Percentiles rank a stretch among this genome's conserved stretches.
Evolutionary conservation across 2,113 vertebrate species (phyloP).

Genomic region (Pandion haliaetus): DNA sequence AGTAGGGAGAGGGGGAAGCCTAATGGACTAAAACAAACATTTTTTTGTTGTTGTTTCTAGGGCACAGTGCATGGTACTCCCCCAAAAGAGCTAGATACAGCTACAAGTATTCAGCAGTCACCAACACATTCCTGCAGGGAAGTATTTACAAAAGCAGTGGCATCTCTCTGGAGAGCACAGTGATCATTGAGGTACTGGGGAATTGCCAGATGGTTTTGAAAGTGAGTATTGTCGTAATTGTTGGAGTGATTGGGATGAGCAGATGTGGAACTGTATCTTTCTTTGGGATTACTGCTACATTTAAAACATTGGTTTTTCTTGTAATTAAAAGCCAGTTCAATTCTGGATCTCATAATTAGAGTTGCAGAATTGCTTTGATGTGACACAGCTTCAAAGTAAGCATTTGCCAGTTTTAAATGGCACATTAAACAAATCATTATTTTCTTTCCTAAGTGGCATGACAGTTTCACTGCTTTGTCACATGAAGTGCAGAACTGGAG

Average conservation of each 20-base stretch:
- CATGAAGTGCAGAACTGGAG: neutral
- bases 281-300: neutral
- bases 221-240: slow-evolving; percentile 60
- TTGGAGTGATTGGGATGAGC: neutral
- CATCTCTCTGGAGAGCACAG: slow-evolving; percentile 79
- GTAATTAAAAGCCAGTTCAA: neutral
- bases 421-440: neutral
- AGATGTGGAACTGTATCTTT: neutral
- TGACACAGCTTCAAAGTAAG: neutral
- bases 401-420: neutral
- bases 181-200: slow-evolving; percentile 76
- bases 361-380: neutral
- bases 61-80: slow-evolving; percentile 33
- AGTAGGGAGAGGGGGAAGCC: neutral
- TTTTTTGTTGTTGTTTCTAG: slow-evolving; percentile 2
- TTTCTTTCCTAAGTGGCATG: neutral
- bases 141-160: slow-evolving; percentile 66
- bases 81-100: slow-evolving; percentile 73
- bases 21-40: neutral
- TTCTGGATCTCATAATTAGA: neutral
- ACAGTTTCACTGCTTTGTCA: neutral
- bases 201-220: slow-evolving; percentile 80
- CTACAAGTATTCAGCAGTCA: slow-evolving; percentile 78
- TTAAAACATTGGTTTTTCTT: neutral
- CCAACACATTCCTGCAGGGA: slow-evolving; percentile 73